These are phyloP conservation scores for Halisarca cf. caerulea DNA, from an alignment of 37 sponge, comb jelly and placozoan genomes.

Conservation along the genomic window DNA sequence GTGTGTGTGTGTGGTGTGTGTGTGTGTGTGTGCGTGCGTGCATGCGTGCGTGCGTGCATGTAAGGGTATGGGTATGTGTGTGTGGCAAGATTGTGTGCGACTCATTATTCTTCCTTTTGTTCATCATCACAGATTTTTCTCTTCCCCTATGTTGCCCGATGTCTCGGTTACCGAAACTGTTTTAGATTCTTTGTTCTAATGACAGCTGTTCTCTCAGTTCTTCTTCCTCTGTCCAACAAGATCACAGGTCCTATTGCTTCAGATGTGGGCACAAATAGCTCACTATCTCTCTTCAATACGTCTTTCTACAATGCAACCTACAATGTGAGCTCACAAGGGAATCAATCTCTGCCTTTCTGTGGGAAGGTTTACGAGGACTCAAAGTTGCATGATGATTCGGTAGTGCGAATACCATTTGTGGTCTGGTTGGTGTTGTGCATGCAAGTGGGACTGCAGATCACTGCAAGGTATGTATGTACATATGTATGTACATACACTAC, in stretches of 20 bases:
- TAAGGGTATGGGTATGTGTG: neutral
- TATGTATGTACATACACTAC: no score
- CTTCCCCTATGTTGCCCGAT: slow-evolving; percentile 51
- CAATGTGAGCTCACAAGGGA: neutral
- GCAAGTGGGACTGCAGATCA: neutral
- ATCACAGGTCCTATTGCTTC: slow-evolving; percentile 71
- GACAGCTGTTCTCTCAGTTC: slow-evolving; percentile 15
- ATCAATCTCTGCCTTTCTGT: neutral
- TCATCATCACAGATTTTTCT: slow-evolving; percentile 35
- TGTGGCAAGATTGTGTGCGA: no score
- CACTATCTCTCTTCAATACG: neutral
- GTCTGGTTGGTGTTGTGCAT: slow-evolving; percentile 49
- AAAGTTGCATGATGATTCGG: slow-evolving; percentile 26
- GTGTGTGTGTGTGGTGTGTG: slow-evolving; percentile 37
- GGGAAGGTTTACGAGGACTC: neutral
- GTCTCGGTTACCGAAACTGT: slow-evolving; percentile 47
- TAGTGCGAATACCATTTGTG: slow-evolving; percentile 30
- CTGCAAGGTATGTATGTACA: slow-evolving; percentile 44
- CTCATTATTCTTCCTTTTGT: no score
- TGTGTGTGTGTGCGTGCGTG: no score
- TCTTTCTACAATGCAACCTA: no score
- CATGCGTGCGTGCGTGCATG: slow-evolving; percentile 9
- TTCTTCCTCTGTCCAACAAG: slow-evolving; percentile 65
- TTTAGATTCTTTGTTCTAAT: slow-evolving; percentile 28
- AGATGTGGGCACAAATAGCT: neutral